Evolutionary conservation across 2,888 invertebrate species (phyloP).

Genomic region (Hydroisotoma schaefferi): DNA sequence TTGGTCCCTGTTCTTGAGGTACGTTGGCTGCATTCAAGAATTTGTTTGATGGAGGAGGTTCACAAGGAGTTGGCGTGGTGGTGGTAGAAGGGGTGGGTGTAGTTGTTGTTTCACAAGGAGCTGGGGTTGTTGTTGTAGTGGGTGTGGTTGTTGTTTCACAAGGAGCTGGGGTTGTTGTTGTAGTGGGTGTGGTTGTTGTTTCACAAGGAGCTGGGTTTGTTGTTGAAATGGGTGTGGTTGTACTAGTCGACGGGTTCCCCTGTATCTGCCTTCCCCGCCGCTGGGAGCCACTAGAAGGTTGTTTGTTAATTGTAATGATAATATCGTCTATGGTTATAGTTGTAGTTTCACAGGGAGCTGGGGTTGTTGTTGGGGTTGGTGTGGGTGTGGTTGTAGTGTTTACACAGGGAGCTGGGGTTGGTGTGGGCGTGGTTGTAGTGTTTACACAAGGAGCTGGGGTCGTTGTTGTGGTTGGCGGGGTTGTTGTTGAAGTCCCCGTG

Average conservation of each 20-base stretch:
- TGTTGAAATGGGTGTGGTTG: too few species aligned
- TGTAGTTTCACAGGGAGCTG: not conserved
- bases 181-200: not conserved
- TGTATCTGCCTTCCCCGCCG: too few species aligned
- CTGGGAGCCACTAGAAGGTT: too few species aligned
- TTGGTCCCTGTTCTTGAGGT: too few species aligned
- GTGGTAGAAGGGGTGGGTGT: too few species aligned
- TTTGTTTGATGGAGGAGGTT: too few species aligned
- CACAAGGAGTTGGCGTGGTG: too few species aligned
- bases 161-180: not conserved
- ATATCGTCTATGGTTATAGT: not conserved
- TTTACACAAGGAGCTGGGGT: slow-evolving; percentile 1
- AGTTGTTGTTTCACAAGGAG: not conserved
- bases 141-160: not conserved
- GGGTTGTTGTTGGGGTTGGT: not conserved
- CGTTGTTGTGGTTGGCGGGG: slow-evolving; percentile 1
- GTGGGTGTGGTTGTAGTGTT: slow-evolving; percentile 9
- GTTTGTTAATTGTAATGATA: too few species aligned
- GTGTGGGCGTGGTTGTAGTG: slow-evolving; percentile 3
- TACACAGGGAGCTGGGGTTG: not conserved
- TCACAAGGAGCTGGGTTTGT: not conserved
- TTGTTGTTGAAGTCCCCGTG: slow-evolving; percentile 2
- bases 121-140: slow-evolving; percentile 1
- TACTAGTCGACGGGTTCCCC: too few species aligned
- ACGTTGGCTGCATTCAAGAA: too few species aligned